These are phyloP conservation scores for Trachelipus rathkii DNA, from an alignment of 1,140 invertebrate species.

Conservation along the genomic window DNA sequence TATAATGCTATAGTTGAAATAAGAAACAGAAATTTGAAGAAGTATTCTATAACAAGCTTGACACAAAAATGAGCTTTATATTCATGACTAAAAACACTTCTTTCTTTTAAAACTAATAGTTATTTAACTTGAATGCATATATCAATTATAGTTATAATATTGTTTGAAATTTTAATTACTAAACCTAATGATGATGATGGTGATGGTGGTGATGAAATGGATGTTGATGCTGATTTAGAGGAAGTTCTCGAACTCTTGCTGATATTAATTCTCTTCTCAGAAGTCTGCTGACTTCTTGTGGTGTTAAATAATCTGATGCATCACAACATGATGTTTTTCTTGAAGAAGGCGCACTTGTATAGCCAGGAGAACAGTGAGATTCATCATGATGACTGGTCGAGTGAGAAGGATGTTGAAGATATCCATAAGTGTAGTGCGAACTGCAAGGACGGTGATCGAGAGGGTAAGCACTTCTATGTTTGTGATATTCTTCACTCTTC, in stretches of 20 bases:
- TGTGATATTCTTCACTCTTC: background rate
- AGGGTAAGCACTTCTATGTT: conserved; percentile 7
- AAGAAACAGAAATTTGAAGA: no score
- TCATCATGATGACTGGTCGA: conserved; percentile 23
- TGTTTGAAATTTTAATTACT: background rate
- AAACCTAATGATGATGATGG: background rate
- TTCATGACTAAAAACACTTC: no score
- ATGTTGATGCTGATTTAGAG: background rate
- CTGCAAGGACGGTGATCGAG: conserved; percentile 18
- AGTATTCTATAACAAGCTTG: no score
- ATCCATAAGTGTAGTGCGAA: conserved; percentile 10
- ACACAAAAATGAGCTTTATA: no score
- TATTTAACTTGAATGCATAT: no score
- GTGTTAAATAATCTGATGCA: conserved; percentile 42
- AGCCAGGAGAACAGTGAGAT: background rate
- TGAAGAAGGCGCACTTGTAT: conserved; percentile 35
- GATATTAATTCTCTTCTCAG: conserved; percentile 36
- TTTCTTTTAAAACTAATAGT: no score
- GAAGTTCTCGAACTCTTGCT: conserved; percentile 1
- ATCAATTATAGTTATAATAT: no score
- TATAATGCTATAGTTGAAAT: no score
- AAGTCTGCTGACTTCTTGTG: conserved; percentile 42
- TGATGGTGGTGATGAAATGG: background rate
- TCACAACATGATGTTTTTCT: conserved; percentile 43
- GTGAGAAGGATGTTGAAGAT: conserved; percentile 13